A percentile compares a stretch with the other conserved stretches of the same genome.
Evolutionary conservation across 2,797 vertebrate species (phyloP).

Genomic region (Sebastiscus tertius): DNA sequence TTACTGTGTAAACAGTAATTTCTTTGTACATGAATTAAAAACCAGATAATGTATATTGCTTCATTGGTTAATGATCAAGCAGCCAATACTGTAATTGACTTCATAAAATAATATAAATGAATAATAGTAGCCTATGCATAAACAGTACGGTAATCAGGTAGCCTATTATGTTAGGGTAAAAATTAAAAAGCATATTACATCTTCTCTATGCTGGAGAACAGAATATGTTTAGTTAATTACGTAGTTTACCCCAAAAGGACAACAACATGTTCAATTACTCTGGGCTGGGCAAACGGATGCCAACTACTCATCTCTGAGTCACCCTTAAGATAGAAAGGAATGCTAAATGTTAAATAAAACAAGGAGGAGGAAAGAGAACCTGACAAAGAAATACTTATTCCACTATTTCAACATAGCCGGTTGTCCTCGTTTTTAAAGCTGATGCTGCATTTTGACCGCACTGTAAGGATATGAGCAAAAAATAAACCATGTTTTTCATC

Average conservation of each 20-base stretch:
- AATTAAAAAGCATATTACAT: neutral
- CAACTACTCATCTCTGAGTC: neutral
- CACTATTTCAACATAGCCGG: neutral
- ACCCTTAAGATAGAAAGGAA: neutral
- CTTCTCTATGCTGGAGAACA: neutral
- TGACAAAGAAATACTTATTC: slow-evolving; percentile 4
- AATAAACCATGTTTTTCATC: neutral
- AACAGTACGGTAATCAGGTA: neutral
- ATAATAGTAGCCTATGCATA: too few species aligned
- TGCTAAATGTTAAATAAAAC: slow-evolving; percentile 3
- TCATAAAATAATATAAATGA: too few species aligned
- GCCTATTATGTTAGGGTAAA: neutral
- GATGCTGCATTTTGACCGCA: slow-evolving; percentile 11
- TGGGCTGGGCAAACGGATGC: neutral
- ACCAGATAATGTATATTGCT: neutral
- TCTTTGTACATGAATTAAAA: neutral
- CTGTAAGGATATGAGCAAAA: neutral
- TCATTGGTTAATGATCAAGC: neutral
- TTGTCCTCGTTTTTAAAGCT: slow-evolving; percentile 3
- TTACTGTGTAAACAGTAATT: neutral
- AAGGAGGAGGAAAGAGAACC: neutral
- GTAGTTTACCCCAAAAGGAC: neutral
- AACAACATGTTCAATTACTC: neutral
- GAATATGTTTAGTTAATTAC: neutral
- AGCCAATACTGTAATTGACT: neutral